phyloP scores from a whole-genome alignment of 2,888 invertebrate genomes.

The Petrolisthes cinctipes region DNA sequence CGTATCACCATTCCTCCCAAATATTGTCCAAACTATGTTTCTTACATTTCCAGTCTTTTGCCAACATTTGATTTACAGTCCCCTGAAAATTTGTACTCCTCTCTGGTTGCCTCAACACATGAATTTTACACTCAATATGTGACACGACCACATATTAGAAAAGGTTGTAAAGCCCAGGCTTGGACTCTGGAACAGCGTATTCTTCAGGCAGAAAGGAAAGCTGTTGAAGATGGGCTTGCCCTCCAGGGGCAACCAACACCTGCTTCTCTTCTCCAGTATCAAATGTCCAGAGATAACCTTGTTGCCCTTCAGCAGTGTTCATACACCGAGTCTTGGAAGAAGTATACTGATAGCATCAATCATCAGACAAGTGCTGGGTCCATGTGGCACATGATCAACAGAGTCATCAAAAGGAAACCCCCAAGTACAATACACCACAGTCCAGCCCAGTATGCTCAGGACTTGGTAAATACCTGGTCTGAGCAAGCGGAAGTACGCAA shows the following conservation, averaged over 20 bases:
- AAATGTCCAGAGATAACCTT: constrained; percentile 12
- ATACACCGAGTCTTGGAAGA: constrained; percentile 17
- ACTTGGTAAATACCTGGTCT: constrained; percentile 1
- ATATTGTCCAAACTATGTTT: background rate
- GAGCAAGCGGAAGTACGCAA: background rate
- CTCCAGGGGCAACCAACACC: constrained; percentile 13
- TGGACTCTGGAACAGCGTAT: background rate
- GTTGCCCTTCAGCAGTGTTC: constrained; percentile 17
- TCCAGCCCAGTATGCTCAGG: background rate
- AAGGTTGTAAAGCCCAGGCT: background rate
- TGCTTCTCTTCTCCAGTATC: constrained; percentile 14
- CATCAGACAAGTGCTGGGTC: background rate
- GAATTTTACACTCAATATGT: constrained; percentile 12
- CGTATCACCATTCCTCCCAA: constrained; percentile 1
- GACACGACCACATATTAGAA: background rate
- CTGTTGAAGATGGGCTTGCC: background rate
- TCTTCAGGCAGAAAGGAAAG: constrained; percentile 18
- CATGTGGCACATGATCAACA: constrained; percentile 27
- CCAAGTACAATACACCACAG: constrained; percentile 27
- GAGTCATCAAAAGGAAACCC: constrained; percentile 21
- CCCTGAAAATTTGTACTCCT: constrained; percentile 3
- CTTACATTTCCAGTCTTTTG: background rate
- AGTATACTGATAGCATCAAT: constrained; percentile 18
- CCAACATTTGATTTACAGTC: constrained; percentile 10
- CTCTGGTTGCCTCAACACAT: constrained; percentile 9